Percentiles rank a stretch among this genome's conserved stretches.
Evolutionary conservation across 2,113 vertebrate genomes (phyloP).

Genomic region (Corythornis vintsioides): DNA sequence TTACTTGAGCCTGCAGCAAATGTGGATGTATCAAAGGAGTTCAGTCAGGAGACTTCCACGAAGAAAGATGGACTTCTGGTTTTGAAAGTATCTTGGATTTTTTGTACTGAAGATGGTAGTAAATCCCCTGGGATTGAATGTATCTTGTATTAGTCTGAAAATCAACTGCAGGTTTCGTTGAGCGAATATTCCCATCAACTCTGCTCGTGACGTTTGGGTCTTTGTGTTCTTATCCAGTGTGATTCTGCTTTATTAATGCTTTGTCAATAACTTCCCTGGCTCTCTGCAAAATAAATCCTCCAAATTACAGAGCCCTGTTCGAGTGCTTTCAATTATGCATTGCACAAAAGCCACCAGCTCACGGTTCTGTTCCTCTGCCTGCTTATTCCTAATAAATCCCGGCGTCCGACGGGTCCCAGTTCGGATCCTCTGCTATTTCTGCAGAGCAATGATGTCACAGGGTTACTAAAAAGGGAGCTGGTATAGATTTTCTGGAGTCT

Average conservation of each 20-base stretch:
- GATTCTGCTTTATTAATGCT: background rate
- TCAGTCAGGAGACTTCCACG: background rate
- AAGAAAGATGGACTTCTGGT: background rate
- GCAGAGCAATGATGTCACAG: slow-evolving; percentile 14
- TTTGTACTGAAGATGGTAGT: background rate
- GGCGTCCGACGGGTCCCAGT: background rate
- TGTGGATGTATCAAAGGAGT: background rate
- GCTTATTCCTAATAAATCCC: background rate
- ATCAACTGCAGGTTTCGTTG: background rate
- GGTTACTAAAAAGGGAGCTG: slow-evolving; percentile 40
- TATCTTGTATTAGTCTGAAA: background rate
- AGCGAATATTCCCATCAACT: background rate
- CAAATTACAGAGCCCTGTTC: background rate
- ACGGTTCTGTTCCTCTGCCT: background rate
- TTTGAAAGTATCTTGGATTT: background rate
- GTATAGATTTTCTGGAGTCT: slow-evolving; percentile 6
- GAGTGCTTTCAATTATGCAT: background rate
- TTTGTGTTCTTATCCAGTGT: background rate
- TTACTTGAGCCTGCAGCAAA: accelerated
- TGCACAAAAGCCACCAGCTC: background rate
- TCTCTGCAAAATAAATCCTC: background rate
- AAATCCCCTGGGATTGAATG: background rate
- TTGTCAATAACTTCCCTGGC: background rate
- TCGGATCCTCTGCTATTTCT: background rate
- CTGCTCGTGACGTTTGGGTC: background rate